Conservation (phyloP, 1,140 invertebrate genomes). For the Pararge aegeria region DNA sequence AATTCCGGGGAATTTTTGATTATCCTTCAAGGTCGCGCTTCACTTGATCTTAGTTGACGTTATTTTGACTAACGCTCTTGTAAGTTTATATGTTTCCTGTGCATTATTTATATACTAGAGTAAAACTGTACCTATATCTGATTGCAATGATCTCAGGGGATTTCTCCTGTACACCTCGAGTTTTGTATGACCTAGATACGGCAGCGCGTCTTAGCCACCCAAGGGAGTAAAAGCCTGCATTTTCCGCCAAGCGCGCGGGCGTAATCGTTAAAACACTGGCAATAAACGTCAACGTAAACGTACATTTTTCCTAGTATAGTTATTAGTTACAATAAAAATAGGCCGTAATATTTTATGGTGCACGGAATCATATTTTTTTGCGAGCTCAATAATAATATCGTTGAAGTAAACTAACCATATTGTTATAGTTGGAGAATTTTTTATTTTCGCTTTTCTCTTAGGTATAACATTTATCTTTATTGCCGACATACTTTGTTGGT, state of each 20-base stretch:
- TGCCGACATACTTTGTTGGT: not conserved
- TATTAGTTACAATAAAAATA: constrained; percentile 20
- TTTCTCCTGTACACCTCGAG: no score
- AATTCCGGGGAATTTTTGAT: no score
- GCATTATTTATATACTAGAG: no score
- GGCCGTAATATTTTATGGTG: constrained; percentile 17
- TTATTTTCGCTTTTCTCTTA: not conserved
- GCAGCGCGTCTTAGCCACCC: no score
- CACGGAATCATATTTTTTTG: constrained; percentile 16
- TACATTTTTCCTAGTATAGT: not conserved
- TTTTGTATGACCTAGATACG: no score
- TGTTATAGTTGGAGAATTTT: not conserved
- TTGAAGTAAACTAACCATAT: constrained; percentile 15
- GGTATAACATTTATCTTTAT: not conserved
- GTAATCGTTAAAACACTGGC: not conserved
- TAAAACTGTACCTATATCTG: no score
- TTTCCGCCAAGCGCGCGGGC: not conserved
- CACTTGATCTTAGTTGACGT: no score
- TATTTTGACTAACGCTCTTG: no score
- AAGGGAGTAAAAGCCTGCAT: not conserved
- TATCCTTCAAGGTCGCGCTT: no score
- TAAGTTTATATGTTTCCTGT: no score
- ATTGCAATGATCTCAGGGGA: no score
- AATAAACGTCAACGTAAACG: not conserved
- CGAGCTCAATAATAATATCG: constrained; percentile 7